Evolutionary conservation across 2,888 invertebrate genomes (phyloP).

Genomic region (Cordilura impudica): DNA sequence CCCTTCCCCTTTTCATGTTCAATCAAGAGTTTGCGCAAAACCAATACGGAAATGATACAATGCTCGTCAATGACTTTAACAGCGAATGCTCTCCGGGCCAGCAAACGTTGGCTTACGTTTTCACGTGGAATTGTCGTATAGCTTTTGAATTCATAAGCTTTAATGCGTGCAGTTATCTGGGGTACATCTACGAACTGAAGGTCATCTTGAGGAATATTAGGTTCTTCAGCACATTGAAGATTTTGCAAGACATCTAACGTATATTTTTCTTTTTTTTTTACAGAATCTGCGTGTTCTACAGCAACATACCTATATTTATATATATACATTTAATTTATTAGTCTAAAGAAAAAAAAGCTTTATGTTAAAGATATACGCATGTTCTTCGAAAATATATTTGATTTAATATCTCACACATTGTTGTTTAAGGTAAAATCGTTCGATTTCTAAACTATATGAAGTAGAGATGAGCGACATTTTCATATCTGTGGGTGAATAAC

Average conservation of each 20-base stretch:
- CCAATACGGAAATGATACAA: slow-evolving; percentile 80
- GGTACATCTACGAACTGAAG: slow-evolving; percentile 67
- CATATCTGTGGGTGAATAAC: too few species aligned
- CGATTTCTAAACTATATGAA: too few species aligned
- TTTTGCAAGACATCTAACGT: slow-evolving; percentile 62
- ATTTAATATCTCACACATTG: too few species aligned
- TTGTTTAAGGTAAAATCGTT: too few species aligned
- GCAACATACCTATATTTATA: slow-evolving; percentile 64
- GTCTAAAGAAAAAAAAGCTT: too few species aligned
- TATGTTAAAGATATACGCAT: too few species aligned
- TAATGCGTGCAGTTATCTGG: slow-evolving; percentile 65
- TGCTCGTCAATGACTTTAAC: slow-evolving; percentile 81
- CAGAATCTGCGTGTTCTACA: slow-evolving; percentile 59
- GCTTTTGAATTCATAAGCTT: slow-evolving; percentile 50
- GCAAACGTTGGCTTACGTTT: slow-evolving; percentile 65
- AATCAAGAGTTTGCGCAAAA: slow-evolving; percentile 79
- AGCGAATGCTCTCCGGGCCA: slow-evolving; percentile 82
- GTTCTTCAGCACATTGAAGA: slow-evolving; percentile 70
- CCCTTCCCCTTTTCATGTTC: slow-evolving; percentile 80
- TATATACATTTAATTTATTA: neutral
- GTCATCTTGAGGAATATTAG: slow-evolving; percentile 63
- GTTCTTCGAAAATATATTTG: too few species aligned
- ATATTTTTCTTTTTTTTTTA: slow-evolving; percentile 61
- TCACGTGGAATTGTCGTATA: slow-evolving; percentile 33
- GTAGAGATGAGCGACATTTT: too few species aligned